Conservation (phyloP, 2,113 vertebrate species). For the Crotalus tigris region DNA sequence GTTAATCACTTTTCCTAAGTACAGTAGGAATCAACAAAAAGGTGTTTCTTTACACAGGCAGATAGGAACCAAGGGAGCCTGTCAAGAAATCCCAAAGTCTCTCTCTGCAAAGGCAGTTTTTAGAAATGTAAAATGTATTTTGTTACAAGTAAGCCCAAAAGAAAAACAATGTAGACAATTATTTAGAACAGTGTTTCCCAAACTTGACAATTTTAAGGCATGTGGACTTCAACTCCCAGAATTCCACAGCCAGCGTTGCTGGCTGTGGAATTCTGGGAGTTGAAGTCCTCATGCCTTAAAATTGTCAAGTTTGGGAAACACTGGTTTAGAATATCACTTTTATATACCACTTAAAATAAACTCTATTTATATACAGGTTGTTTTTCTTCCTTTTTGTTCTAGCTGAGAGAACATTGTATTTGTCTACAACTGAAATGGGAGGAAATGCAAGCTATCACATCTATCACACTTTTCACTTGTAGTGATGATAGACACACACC, state of each 20-base stretch:
- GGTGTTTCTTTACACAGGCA: background rate
- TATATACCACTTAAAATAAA: background rate
- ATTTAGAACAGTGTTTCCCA: background rate
- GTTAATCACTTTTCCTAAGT: background rate
- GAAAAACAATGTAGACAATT: background rate
- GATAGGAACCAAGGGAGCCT: background rate
- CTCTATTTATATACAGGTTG: background rate
- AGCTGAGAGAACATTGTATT: background rate
- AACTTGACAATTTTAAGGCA: too few species aligned
- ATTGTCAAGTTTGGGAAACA: too few species aligned
- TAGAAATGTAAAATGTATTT: background rate
- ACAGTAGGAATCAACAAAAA: background rate
- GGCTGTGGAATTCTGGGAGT: too few species aligned
- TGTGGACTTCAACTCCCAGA: too few species aligned
- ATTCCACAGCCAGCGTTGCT: too few species aligned
- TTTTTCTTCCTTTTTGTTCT: background rate
- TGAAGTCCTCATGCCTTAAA: too few species aligned
- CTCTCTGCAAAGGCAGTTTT: background rate
- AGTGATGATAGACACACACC: constrained; percentile 6
- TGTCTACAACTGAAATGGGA: background rate
- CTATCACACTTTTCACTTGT: background rate
- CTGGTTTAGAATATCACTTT: background rate
- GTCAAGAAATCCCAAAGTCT: background rate
- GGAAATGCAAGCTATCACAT: background rate
- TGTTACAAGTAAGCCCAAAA: background rate